A percentile compares a stretch with the other conserved stretches of the same genome.
phyloP scores from a whole-genome alignment of 2,797 vertebrate genomes.

The Triplophysa bombifrons region DNA sequence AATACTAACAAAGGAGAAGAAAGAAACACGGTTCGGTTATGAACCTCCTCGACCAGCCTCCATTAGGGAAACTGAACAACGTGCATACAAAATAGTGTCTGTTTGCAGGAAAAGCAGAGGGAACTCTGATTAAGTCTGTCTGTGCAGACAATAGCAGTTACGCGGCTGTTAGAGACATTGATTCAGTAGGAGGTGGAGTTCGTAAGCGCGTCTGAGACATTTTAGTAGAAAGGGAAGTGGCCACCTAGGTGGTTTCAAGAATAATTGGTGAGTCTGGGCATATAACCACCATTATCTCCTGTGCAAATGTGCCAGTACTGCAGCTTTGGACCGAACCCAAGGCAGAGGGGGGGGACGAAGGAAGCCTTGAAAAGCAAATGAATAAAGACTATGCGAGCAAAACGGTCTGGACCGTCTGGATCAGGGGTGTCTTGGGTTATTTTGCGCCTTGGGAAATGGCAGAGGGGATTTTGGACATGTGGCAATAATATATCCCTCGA shows the following conservation, averaged over 20 bases:
- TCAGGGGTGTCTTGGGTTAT: neutral
- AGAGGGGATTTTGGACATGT: neutral
- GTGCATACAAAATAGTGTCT: slow-evolving; percentile 16
- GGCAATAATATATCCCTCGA: neutral
- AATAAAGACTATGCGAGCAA: slow-evolving; percentile 49
- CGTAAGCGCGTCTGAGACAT: slow-evolving; percentile 44
- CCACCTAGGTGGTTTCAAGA: slow-evolving; percentile 34
- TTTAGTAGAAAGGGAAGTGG: slow-evolving; percentile 34
- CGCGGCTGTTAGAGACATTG: slow-evolving; percentile 43
- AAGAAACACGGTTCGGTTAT: slow-evolving; percentile 16
- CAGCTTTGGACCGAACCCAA: slow-evolving; percentile 43
- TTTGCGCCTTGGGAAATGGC: neutral
- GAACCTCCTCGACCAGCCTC: slow-evolving; percentile 20
- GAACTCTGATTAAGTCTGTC: slow-evolving; percentile 32
- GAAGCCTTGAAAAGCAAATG: slow-evolving; percentile 42
- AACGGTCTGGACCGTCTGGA: slow-evolving; percentile 33
- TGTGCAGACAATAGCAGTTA: slow-evolving; percentile 43
- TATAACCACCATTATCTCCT: slow-evolving; percentile 45
- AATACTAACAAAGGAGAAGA: slow-evolving; percentile 31
- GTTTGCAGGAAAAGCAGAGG: slow-evolving; percentile 8
- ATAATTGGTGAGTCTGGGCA: slow-evolving; percentile 49
- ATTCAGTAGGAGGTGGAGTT: slow-evolving; percentile 41
- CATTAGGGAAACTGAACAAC: slow-evolving; percentile 28
- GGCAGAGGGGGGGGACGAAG: slow-evolving; percentile 21
- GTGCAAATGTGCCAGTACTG: slow-evolving; percentile 44